phyloP scores from a whole-genome alignment of 2,888 invertebrate species.

The Callimorpha dominula region DNA sequence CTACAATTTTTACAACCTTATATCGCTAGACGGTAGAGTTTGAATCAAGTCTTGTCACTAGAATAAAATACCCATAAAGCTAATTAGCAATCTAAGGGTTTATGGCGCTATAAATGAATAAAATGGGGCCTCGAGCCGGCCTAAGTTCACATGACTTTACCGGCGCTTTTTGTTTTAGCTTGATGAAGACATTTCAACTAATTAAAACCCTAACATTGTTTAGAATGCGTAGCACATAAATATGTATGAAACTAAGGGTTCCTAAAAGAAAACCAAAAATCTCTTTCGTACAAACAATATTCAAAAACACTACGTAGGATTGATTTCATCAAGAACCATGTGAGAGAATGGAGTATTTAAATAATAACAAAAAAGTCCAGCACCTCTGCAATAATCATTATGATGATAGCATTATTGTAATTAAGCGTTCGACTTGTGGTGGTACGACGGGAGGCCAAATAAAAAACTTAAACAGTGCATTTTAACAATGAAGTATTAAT shows the following conservation, averaged over 20 bases:
- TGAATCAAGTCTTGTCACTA: slow-evolving; percentile 62
- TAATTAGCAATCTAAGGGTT: slow-evolving; percentile 82
- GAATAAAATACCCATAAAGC: slow-evolving; percentile 77
- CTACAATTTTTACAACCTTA: neutral
- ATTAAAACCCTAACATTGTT: slow-evolving; percentile 68
- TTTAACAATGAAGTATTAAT: slow-evolving; percentile 75
- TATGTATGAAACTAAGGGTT: slow-evolving; percentile 59
- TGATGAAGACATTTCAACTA: slow-evolving; percentile 75
- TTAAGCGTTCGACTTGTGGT: slow-evolving; percentile 43
- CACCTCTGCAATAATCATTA: slow-evolving; percentile 49
- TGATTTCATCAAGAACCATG: slow-evolving; percentile 26
- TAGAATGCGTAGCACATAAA: slow-evolving; percentile 66
- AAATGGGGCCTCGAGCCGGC: slow-evolving; percentile 62
- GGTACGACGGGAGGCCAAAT: slow-evolving; percentile 50
- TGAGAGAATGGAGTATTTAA: slow-evolving; percentile 38
- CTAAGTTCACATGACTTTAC: slow-evolving; percentile 65
- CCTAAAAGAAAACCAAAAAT: slow-evolving; percentile 23
- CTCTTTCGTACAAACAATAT: slow-evolving; percentile 14
- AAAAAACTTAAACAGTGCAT: slow-evolving; percentile 63
- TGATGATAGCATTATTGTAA: slow-evolving; percentile 54
- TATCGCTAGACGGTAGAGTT: slow-evolving; percentile 38
- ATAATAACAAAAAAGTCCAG: slow-evolving; percentile 53
- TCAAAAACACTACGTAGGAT: slow-evolving; percentile 26
- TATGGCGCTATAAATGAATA: slow-evolving; percentile 80
- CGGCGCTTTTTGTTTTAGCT: slow-evolving; percentile 69